Conservation (phyloP, 2,797 vertebrate genomes). For the Lepus townsendii region DNA sequence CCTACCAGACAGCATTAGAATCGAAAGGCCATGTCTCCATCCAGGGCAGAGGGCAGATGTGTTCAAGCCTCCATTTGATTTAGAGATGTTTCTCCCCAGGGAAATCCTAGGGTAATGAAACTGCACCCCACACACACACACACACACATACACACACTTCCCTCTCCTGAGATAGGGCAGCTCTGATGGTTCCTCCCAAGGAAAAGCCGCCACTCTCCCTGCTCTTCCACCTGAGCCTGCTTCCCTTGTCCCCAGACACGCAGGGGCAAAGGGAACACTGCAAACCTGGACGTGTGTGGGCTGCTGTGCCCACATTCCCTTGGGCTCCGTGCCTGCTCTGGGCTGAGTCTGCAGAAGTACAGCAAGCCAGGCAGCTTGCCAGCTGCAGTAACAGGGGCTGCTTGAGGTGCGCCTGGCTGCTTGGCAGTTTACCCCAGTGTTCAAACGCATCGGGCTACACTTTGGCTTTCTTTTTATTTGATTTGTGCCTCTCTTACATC, state of each 20-base stretch:
- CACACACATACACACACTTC: not conserved
- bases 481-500: not conserved
- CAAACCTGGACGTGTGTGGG: rapidly evolving
- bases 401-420: not conserved
- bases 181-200: rapidly evolving
- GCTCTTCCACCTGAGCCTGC: not conserved
- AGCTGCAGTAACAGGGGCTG: not conserved
- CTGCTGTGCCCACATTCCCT: not conserved
- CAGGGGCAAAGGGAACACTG: not conserved
- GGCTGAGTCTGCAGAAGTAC: not conserved
- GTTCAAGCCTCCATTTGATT: not conserved
- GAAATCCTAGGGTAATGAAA: no score
- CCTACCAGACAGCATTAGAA: not conserved
- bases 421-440: not conserved
- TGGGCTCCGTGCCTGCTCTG: no score
- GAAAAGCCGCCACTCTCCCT: not conserved
- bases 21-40: not conserved
- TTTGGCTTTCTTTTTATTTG: not conserved
- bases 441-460: not conserved
- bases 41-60: not conserved
- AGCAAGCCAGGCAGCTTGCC: not conserved
- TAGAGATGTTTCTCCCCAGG: not conserved
- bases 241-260: not conserved
- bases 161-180: not conserved
- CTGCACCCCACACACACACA: no score